Conservation (phyloP, 2,888 invertebrate genomes). For the Nemotelus nigrinus region DNA sequence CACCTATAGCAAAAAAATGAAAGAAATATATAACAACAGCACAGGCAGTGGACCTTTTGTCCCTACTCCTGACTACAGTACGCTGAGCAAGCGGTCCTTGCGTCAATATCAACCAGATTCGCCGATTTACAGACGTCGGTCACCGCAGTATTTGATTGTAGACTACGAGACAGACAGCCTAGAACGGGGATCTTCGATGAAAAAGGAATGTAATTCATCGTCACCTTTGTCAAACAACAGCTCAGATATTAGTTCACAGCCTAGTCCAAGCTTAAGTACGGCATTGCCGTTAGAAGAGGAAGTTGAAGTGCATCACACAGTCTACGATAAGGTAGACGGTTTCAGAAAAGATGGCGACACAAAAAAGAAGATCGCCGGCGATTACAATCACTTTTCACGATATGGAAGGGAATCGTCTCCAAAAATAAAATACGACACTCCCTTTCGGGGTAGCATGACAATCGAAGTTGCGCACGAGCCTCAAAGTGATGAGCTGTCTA, state of each 20-base stretch:
- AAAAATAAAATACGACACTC: conserved; percentile 71
- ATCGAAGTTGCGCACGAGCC: conserved; percentile 86
- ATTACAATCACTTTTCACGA: conserved; percentile 47
- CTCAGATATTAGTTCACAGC: conserved; percentile 74
- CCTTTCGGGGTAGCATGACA: conserved; percentile 76
- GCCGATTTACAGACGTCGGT: conserved; percentile 62
- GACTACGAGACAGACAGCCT: conserved; percentile 81
- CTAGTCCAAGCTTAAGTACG: conserved; percentile 78
- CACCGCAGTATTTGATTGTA: conserved; percentile 65
- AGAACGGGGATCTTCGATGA: conserved; percentile 70
- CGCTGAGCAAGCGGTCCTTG: conserved; percentile 61
- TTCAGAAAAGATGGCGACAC: conserved; percentile 62
- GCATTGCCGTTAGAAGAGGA: conserved; percentile 84
- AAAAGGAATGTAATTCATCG: conserved; percentile 61
- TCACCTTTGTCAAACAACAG: conserved; percentile 70
- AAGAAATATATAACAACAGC: conserved; percentile 63
- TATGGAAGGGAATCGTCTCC: conserved; percentile 60
- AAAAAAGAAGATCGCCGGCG: conserved; percentile 57
- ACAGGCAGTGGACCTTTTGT: conserved; percentile 63
- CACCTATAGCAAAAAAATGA: conserved; percentile 63
- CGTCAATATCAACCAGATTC: conserved; percentile 64
- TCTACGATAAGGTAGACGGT: conserved; percentile 67
- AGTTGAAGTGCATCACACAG: conserved; percentile 79
- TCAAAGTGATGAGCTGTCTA: conserved; percentile 74
- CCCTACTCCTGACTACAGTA: conserved; percentile 65